Percentiles rank a stretch among this genome's conserved stretches.
Evolutionary conservation across 2,113 vertebrate genomes (phyloP).

Genomic region (Pholis gunnellus): DNA sequence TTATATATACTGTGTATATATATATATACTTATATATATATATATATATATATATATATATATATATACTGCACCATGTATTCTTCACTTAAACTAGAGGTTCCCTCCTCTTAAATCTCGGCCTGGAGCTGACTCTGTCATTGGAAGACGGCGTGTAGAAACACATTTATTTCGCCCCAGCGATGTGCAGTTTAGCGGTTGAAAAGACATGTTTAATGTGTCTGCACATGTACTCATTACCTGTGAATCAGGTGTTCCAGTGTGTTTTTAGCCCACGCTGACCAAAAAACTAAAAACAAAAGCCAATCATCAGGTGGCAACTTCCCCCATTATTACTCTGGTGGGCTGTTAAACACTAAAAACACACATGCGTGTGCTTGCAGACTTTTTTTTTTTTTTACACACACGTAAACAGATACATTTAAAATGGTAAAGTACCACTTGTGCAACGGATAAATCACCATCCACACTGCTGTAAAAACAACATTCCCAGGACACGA

Average conservation of each 20-base stretch:
- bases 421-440: conserved; percentile 47
- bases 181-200: conserved; percentile 49
- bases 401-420: conserved; percentile 13
- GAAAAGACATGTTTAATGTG: conserved; percentile 46
- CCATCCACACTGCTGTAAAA: conserved; percentile 34
- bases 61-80: not conserved
- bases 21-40: no score
- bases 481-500: conserved; percentile 28
- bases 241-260: conserved; percentile 57
- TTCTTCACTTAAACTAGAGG: no score
- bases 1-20: no score
- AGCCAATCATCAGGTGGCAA: conserved; percentile 8
- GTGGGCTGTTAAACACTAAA: not conserved
- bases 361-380: not conserved
- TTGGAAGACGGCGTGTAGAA: conserved; percentile 37
- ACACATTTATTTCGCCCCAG: conserved; percentile 51
- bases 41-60: no score
- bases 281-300: conserved; percentile 27
- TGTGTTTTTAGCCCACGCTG: conserved; percentile 12
- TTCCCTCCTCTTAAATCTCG: conserved; percentile 3
- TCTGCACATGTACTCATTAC: conserved; percentile 67
- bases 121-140: conserved; percentile 29
- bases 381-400: conserved; percentile 6
- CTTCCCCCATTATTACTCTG: conserved; percentile 12
- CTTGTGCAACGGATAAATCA: conserved; percentile 38